phyloP scores from a whole-genome alignment of 2,113 vertebrate species.

The Chionomys nivalis region DNA sequence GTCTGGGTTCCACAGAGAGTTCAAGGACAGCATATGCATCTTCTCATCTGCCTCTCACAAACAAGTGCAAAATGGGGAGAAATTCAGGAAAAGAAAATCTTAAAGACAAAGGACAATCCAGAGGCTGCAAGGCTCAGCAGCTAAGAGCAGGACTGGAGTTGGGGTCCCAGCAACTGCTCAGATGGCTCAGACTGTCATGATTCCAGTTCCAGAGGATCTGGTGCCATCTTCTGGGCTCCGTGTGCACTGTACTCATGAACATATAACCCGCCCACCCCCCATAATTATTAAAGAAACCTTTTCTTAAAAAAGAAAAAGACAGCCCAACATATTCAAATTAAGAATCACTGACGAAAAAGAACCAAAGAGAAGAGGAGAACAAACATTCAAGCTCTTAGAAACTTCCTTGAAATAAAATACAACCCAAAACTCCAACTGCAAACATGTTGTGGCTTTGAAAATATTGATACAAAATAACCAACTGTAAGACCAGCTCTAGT shows the following conservation, averaged over 20 bases:
- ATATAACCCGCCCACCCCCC: neutral
- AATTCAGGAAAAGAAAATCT: neutral
- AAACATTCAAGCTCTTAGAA: neutral
- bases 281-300: neutral
- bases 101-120: neutral
- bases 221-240: neutral
- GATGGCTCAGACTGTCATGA: neutral
- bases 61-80: neutral
- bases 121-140: neutral
- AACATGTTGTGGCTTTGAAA: neutral
- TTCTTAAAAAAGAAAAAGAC: neutral
- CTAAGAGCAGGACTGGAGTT: no score
- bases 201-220: neutral
- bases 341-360: neutral
- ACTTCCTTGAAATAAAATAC: neutral
- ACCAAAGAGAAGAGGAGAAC: neutral
- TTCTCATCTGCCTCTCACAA: neutral
- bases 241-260: neutral
- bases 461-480: neutral
- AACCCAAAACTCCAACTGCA: neutral
- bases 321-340: neutral
- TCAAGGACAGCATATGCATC: neutral
- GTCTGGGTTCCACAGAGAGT: neutral
- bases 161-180: neutral
- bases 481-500: neutral